Conservation (phyloP, 2,888 invertebrate genomes). For the Cetonia aurata region DNA sequence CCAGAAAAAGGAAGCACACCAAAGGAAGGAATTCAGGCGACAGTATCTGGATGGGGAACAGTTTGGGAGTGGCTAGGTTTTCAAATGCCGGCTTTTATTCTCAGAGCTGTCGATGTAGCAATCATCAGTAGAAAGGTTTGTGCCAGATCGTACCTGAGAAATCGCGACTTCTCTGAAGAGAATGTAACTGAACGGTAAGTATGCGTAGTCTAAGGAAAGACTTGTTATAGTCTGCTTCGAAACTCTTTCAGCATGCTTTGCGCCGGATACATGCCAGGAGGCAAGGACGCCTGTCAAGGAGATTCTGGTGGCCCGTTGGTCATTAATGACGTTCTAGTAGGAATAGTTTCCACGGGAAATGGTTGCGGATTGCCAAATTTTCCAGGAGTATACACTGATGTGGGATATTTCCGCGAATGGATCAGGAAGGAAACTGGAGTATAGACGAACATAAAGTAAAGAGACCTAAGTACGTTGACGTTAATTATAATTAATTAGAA, state of each 20-base stretch:
- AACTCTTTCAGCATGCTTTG: conserved; percentile 8
- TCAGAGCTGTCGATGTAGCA: too few species aligned
- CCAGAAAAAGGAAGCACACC: conserved; percentile 41
- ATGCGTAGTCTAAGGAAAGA: too few species aligned
- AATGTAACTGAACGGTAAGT: too few species aligned
- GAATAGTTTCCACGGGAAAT: conserved; percentile 17
- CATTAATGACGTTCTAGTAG: neutral
- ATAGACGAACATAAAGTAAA: neutral
- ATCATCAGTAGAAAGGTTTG: too few species aligned
- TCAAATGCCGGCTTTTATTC: too few species aligned
- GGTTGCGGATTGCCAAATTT: conserved; percentile 1
- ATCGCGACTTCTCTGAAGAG: too few species aligned
- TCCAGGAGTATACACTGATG: conserved; percentile 25
- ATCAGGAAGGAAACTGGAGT: conserved; percentile 1
- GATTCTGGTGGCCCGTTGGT: conserved; percentile 29
- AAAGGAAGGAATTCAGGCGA: conserved; percentile 42
- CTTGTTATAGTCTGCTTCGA: too few species aligned
- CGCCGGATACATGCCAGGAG: conserved; percentile 12
- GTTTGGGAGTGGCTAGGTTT: too few species aligned
- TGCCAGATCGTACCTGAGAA: too few species aligned
- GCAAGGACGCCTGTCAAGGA: conserved; percentile 23
- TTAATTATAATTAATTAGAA: neutral
- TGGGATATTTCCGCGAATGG: neutral
- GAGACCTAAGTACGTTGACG: neutral
- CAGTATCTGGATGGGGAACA: conserved; percentile 51